Percentiles rank a stretch among this genome's conserved stretches.
phyloP scores from a whole-genome alignment of 2,797 vertebrate species.

The Lagodon rhomboides region DNA sequence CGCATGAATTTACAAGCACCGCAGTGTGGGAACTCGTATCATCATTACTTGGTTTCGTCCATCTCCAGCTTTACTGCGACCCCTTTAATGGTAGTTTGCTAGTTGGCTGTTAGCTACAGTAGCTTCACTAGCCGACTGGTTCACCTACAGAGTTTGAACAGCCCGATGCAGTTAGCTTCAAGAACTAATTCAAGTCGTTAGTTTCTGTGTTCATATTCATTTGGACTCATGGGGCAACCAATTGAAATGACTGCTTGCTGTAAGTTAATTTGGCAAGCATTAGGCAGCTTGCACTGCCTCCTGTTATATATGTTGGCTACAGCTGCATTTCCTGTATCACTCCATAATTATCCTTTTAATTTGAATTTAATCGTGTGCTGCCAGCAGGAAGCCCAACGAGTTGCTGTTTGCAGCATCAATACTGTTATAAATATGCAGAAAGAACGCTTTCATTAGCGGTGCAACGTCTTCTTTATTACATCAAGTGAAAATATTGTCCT shows the following conservation, averaged over 20 bases:
- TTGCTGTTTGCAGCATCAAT: neutral
- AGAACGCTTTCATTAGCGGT: neutral
- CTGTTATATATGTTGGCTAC: neutral
- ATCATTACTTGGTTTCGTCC: neutral
- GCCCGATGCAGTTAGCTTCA: neutral
- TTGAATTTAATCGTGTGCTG: neutral
- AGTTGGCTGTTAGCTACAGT: neutral
- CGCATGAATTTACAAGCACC: too few species aligned
- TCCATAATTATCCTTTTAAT: neutral
- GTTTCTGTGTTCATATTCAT: neutral
- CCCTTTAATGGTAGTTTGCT: neutral
- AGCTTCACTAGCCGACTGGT: neutral
- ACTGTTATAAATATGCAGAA: neutral
- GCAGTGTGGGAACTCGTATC: too few species aligned
- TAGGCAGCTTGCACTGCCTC: too few species aligned
- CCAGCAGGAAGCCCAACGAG: neutral
- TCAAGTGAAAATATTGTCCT: neutral
- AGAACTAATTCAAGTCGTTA: neutral
- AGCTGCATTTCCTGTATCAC: neutral
- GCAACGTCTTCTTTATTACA: neutral
- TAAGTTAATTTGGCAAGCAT: neutral
- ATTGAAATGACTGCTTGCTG: neutral
- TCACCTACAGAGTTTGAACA: neutral
- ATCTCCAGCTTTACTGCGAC: neutral
- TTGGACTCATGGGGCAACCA: neutral